phyloP scores from a whole-genome alignment of 2,888 invertebrate genomes.

The Rhagonycha lutea region DNA sequence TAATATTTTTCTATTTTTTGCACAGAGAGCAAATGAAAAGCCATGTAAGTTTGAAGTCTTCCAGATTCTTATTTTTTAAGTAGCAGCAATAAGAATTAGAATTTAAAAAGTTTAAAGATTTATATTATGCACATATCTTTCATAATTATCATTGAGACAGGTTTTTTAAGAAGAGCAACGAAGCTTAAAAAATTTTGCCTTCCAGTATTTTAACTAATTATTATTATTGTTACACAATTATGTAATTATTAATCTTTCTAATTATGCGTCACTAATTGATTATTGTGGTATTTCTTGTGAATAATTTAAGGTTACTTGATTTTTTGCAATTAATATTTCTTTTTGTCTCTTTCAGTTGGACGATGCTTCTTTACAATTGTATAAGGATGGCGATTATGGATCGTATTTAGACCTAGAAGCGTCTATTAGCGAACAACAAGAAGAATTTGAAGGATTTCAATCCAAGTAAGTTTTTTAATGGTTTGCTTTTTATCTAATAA shows the following conservation, averaged over 20 bases:
- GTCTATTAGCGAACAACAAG: constrained; percentile 94
- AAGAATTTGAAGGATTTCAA: constrained; percentile 95
- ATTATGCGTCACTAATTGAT: constrained; percentile 18
- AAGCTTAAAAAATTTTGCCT: background rate
- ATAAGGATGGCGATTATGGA: constrained; percentile 96
- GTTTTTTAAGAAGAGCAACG: background rate
- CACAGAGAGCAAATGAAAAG: background rate
- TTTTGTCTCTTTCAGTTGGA: constrained; percentile 78
- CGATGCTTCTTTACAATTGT: constrained; percentile 95
- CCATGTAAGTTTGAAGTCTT: background rate
- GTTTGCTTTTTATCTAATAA: background rate
- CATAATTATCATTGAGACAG: background rate
- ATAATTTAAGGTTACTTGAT: constrained; percentile 7
- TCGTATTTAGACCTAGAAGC: constrained; percentile 97
- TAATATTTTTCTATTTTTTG: background rate
- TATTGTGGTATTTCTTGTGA: constrained; percentile 13
- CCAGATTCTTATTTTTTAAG: background rate
- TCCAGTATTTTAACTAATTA: background rate
- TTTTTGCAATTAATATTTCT: constrained; percentile 3
- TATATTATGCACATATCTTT: background rate
- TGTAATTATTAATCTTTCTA: background rate
- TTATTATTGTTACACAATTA: background rate
- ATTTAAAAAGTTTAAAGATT: background rate
- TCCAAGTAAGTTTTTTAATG: constrained; percentile 73
- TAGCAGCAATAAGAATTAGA: too few species aligned